phyloP scores from a whole-genome alignment of 53 echinoderm and acorn worm genomes.

The Paracentrotus lividus region DNA sequence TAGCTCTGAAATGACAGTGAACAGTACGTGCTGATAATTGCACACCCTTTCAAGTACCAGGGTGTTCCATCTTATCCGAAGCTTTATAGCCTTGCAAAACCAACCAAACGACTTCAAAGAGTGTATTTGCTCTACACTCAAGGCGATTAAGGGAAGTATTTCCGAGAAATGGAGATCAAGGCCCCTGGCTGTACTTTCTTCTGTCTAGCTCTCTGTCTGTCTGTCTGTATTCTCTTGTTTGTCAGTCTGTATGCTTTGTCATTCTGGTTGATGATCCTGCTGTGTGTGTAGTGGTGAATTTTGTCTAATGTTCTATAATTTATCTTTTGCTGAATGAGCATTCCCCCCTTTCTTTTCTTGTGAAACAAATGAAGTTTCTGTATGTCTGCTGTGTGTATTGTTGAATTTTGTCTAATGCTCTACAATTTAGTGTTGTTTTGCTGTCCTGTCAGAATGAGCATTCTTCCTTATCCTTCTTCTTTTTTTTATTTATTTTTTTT shows the following conservation, averaged over 20 bases:
- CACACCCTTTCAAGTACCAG: neutral
- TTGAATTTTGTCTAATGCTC: too few species aligned
- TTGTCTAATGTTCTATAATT: neutral
- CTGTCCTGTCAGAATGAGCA: too few species aligned
- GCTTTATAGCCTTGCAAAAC: slow-evolving; percentile 6
- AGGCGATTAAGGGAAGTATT: slow-evolving; percentile 28
- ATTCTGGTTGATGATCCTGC: neutral
- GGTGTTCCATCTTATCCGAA: too few species aligned
- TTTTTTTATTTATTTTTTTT: too few species aligned
- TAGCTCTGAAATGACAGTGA: neutral
- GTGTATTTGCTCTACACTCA: slow-evolving; percentile 35
- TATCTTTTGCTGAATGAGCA: too few species aligned
- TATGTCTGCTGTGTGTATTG: too few species aligned
- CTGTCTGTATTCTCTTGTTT: neutral
- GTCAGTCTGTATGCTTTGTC: neutral
- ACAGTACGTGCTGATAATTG: neutral
- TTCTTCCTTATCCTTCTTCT: too few species aligned
- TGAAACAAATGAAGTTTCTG: too few species aligned
- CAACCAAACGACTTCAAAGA: slow-evolving; percentile 4
- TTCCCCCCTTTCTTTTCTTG: too few species aligned
- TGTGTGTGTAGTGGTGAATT: too few species aligned
- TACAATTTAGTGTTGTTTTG: too few species aligned
- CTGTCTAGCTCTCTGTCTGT: neutral
- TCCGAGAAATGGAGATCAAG: neutral
- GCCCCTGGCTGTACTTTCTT: slow-evolving; percentile 48